A percentile compares a stretch with the other conserved stretches of the same genome.
phyloP scores from a whole-genome alignment of 2,888 invertebrate species.

The Cryptops parisi region DNA sequence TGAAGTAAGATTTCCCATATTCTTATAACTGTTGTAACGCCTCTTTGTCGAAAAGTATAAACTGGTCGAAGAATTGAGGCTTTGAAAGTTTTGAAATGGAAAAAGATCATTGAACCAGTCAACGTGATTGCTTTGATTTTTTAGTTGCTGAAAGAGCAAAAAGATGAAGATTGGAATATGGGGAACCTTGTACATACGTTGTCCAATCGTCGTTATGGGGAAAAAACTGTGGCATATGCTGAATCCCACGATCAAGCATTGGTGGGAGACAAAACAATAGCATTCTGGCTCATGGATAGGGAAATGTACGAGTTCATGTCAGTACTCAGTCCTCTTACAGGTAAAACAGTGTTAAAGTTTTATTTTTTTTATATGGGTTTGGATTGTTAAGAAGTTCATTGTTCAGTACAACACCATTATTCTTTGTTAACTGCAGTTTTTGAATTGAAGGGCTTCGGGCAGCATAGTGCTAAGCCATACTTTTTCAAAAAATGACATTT shows the following conservation, averaged over 20 bases:
- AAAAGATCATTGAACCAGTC: neutral
- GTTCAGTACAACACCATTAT: neutral
- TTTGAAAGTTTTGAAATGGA: neutral
- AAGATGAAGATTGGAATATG: slow-evolving; percentile 91
- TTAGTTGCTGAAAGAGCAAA: slow-evolving; percentile 54
- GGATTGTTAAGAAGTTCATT: no score
- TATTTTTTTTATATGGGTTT: no score
- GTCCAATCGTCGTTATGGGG: slow-evolving; percentile 87
- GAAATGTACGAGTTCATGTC: slow-evolving; percentile 98
- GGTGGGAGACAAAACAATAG: slow-evolving; percentile 96
- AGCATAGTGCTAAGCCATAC: no score
- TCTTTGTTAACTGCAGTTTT: neutral
- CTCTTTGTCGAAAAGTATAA: no score
- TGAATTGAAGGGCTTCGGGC: no score
- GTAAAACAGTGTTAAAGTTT: no score
- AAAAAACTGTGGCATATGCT: slow-evolving; percentile 91
- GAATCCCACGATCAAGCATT: slow-evolving; percentile 98
- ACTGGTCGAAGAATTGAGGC: no score
- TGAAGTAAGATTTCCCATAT: slow-evolving; percentile 35
- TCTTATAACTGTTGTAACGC: no score
- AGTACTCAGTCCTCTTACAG: slow-evolving; percentile 32
- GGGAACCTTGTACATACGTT: slow-evolving; percentile 81
- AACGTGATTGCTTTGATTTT: neutral
- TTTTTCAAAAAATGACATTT: no score
- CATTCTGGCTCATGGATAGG: slow-evolving; percentile 99